These are phyloP conservation scores for Harpagifer antarcticus DNA, from an alignment of 2,797 vertebrate genomes.

Conservation along the genomic window DNA sequence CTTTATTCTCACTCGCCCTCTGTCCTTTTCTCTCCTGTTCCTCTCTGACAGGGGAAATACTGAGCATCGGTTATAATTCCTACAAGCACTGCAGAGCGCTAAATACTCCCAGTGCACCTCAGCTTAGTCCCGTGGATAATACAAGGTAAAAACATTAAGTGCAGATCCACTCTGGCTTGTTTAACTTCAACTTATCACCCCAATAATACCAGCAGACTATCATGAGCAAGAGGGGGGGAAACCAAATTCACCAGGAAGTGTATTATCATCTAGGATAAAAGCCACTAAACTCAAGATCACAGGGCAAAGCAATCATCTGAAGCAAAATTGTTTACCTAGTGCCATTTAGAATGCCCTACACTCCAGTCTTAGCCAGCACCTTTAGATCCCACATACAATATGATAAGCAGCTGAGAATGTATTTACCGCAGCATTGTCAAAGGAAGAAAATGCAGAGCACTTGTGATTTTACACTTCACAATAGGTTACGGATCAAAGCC, in stretches of 20 bases:
- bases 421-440: conserved; percentile 68
- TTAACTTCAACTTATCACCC: conserved; percentile 63
- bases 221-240: conserved; percentile 21
- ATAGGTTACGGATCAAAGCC: conserved; percentile 79
- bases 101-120: conserved; percentile 76
- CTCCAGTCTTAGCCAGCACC: conserved; percentile 61
- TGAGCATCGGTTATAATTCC: conserved; percentile 72
- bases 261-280: conserved; percentile 47
- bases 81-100: conserved; percentile 72
- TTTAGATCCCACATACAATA: conserved; percentile 57
- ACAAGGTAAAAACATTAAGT: conserved; percentile 67
- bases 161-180: conserved; percentile 54
- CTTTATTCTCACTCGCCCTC: conserved; percentile 40
- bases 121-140: conserved; percentile 65
- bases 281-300: conserved; percentile 44
- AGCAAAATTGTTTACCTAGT: conserved; percentile 60
- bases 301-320: conserved; percentile 47
- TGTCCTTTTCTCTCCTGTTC: conserved; percentile 16
- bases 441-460: conserved; percentile 72
- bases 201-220: conserved; percentile 54
- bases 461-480: conserved; percentile 78
- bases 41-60: conserved; percentile 62
- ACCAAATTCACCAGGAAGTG: conserved; percentile 26
- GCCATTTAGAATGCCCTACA: conserved; percentile 50
- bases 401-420: conserved; percentile 69